Evolutionary conservation across 2,113 vertebrate genomes (phyloP).

Genomic region (Cardinalis cardinalis): DNA sequence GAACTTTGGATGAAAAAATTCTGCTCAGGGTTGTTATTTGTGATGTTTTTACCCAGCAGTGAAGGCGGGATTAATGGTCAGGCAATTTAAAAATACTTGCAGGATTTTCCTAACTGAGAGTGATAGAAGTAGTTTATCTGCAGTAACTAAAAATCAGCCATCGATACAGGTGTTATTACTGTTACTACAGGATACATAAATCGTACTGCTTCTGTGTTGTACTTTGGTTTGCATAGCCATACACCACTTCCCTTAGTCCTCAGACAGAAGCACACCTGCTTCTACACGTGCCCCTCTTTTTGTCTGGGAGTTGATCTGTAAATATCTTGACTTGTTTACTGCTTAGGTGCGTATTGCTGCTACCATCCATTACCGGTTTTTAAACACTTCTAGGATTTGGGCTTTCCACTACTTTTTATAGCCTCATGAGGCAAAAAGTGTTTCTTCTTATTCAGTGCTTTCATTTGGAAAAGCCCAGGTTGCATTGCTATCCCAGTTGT

Average conservation of each 20-base stretch:
- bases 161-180: neutral
- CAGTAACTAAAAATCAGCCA: neutral
- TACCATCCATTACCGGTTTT: neutral
- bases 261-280: neutral
- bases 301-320: neutral
- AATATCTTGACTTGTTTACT: neutral
- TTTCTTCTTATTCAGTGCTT: neutral
- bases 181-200: neutral
- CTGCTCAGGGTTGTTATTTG: neutral
- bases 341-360: fast-evolving
- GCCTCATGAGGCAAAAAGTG: neutral
- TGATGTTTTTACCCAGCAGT: neutral
- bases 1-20: neutral
- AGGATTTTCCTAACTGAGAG: neutral
- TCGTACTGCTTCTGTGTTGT: neutral
- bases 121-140: neutral
- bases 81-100: neutral
- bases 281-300: neutral
- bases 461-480: neutral
- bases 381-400: neutral
- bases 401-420: neutral
- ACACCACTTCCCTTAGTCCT: neutral
- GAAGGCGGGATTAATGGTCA: neutral
- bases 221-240: neutral
- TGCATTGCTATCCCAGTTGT: neutral